Base-by-base conservation (phyloP, 2,888 invertebrate genomes). In the Microctonus aethiopoides region DNA sequence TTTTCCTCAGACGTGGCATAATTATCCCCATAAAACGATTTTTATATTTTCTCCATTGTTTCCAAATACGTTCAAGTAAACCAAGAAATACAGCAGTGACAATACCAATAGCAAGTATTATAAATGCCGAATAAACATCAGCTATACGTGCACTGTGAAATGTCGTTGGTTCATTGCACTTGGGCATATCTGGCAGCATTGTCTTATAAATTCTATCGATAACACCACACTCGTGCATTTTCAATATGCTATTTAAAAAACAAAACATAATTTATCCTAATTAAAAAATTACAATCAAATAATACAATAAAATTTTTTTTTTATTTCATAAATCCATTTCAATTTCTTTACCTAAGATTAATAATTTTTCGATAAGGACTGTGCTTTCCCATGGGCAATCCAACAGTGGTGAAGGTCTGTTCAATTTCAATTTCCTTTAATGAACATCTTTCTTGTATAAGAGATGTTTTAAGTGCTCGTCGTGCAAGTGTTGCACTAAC, bases 281-380 rank as follows among this genome's bases (percentile, higher is more conserved):
- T 57, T 32, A 6, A 29, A 29, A 29, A 29, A 29, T 29, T 29
- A 29, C 7, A 5, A 29, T 29, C 7, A 29, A n/a, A 5, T 29
- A 29, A 5, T 29, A 29, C 7, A 5, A 29, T 29, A 3, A 29
- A 5, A 3, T 5, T 29, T 29, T 5, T 29, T 29, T 5, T 29
- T 29, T n/a, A n/a, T n/a, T 29, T 29, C 7, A 29, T 29, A 5
- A 5, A 29, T 29, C 3, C 7, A 5, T 29, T 52, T 20, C 11
- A 11, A 32, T 46, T 60, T 4, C 16, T 32, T 24, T 76, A 90
- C 90, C 89, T 89, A 46, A 90, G 81, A 74, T 91, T 89, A 10
- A 90, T 89, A 0, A 90, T 88, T 72, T 88, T 89, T 20, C 88
- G 88, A 73, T 91, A 91, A 0, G 91, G 90, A 0, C 91, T 91